phyloP scores from a whole-genome alignment of 2,888 invertebrate species.

The Heliothis peltigera region DNA sequence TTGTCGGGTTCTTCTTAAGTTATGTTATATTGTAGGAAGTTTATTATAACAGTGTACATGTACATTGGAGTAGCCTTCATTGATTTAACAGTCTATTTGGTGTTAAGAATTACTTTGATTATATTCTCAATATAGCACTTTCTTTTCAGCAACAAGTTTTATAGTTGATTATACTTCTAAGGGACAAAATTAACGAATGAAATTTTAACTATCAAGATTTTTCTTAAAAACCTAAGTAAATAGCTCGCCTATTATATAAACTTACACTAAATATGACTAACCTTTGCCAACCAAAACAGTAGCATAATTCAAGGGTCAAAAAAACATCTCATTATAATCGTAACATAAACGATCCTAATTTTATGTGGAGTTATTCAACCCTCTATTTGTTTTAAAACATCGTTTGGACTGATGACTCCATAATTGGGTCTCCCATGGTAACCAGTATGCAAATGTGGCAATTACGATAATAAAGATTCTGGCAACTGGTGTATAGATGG shows the following conservation, averaged over 20 bases:
- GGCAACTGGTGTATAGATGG: constrained; percentile 71
- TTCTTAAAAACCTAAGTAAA: neutral
- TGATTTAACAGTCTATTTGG: too few relatives aligned
- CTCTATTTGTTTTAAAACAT: constrained; percentile 81
- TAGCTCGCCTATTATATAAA: too few relatives aligned
- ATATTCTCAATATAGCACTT: too few relatives aligned
- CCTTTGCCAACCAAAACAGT: constrained; percentile 14
- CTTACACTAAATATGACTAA: constrained; percentile 9
- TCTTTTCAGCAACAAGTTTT: too few relatives aligned
- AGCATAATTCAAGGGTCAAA: constrained; percentile 39
- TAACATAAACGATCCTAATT: constrained; percentile 38
- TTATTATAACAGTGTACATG: too few relatives aligned
- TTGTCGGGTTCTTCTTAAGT: too few relatives aligned
- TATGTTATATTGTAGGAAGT: too few relatives aligned
- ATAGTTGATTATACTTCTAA: too few relatives aligned
- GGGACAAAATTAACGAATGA: too few relatives aligned
- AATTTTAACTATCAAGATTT: neutral
- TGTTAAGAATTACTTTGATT: too few relatives aligned
- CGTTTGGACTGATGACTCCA: constrained; percentile 75
- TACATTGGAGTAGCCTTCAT: too few relatives aligned
- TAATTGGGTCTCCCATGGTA: constrained; percentile 80
- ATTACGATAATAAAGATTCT: constrained; percentile 81
- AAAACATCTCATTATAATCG: constrained; percentile 22
- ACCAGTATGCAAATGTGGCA: constrained; percentile 82
- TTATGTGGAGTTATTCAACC: constrained; percentile 57